Conservation (phyloP, 1,140 invertebrate genomes). For the Mercenaria mercenaria region DNA sequence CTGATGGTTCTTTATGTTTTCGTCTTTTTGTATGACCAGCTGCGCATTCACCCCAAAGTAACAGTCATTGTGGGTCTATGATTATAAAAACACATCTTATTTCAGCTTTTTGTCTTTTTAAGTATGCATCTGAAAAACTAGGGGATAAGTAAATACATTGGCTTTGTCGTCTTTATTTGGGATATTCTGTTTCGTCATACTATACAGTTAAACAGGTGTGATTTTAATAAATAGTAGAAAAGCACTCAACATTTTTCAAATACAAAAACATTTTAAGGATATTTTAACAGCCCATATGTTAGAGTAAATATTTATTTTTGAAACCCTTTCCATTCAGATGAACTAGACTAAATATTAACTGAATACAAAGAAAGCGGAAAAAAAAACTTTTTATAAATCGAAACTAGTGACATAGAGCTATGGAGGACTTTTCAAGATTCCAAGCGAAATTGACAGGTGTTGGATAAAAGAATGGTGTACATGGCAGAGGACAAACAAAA, state of each 20-base stretch:
- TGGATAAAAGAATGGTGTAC: conserved; percentile 41
- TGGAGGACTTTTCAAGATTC: background rate
- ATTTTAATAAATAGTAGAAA: background rate
- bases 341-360: conserved; percentile 18
- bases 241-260: conserved; percentile 16
- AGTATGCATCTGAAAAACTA: background rate
- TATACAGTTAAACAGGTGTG: background rate
- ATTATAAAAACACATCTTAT: background rate
- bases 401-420: background rate
- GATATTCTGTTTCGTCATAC: conserved; percentile 9
- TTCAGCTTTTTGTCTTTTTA: background rate
- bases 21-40: too few species aligned
- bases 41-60: background rate
- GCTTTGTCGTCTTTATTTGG: background rate
- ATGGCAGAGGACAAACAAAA: background rate
- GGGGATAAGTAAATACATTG: background rate
- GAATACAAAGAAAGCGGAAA: background rate
- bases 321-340: conserved; percentile 30
- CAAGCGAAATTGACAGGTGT: background rate
- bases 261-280: conserved; percentile 33
- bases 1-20: too few species aligned
- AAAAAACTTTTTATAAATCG: background rate
- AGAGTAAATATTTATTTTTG: conserved; percentile 46
- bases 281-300: conserved; percentile 46
- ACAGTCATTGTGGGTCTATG: background rate